A percentile compares a stretch with the other conserved stretches of the same genome.
phyloP scores from a whole-genome alignment of 2,113 vertebrate genomes.

The Malurus elegans region DNA sequence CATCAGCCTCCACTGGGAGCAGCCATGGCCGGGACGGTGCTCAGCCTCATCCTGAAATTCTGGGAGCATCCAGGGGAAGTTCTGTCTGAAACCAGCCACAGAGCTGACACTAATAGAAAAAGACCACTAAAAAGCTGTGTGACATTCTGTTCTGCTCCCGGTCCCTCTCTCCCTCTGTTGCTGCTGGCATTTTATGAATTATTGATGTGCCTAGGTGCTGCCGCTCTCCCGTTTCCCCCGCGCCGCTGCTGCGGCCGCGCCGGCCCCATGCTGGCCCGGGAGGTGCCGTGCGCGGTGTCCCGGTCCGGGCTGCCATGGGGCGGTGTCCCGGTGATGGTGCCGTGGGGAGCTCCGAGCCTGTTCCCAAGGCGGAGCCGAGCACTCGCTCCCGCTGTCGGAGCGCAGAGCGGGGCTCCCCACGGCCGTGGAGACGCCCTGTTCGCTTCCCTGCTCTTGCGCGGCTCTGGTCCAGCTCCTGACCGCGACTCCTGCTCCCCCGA shows the following conservation, averaged over 20 bases:
- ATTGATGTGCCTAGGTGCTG: constrained; percentile 84
- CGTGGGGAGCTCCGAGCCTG: background rate
- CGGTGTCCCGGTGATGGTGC: fast-evolving
- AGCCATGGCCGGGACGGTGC: background rate
- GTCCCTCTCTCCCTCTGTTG: constrained; percentile 87
- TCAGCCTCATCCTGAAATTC: constrained; percentile 26
- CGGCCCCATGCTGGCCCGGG: fast-evolving
- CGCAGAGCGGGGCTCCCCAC: fast-evolving
- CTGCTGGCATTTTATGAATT: constrained; percentile 89
- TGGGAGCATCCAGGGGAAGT: constrained; percentile 29
- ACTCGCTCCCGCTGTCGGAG: fast-evolving
- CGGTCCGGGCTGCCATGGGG: background rate
- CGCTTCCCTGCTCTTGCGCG: fast-evolving
- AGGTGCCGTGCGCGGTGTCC: background rate
- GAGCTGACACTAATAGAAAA: constrained; percentile 85
- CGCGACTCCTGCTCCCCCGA: fast-evolving
- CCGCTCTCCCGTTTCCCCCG: constrained; percentile 66
- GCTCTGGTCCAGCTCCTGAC: background rate
- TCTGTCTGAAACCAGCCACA: constrained; percentile 63
- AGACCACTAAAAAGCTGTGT: constrained; percentile 84
- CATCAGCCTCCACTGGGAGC: background rate
- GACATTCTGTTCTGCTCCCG: constrained; percentile 76
- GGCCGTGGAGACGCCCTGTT: fast-evolving
- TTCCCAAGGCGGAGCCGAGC: background rate
- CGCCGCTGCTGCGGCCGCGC: background rate